Base-by-base conservation (phyloP, 2,797 vertebrate genomes). In the Aselliscus stoliczkanus region DNA sequence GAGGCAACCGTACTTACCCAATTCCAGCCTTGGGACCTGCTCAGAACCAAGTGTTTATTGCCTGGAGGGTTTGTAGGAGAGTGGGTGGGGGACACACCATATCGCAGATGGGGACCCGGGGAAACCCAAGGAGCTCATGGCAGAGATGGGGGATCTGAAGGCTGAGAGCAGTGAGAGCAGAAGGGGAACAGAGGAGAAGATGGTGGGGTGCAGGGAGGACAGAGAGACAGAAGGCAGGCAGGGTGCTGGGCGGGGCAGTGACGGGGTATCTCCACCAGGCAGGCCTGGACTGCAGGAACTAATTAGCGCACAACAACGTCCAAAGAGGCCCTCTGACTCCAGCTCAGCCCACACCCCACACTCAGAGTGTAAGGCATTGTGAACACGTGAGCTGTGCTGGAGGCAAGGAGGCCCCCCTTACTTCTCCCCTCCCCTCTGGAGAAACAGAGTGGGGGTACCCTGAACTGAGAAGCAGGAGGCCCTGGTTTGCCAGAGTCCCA, bases 341-440 rank as follows among this genome's bases (percentile, higher is more conserved):
- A 3, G 23, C 50, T 52, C 15, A 21, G 20, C 21, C 62, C 50
- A n/a, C 27, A 64, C 8, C 0, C 56, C 56, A n/a, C 37, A 58
- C 8, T 0, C 0, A 3, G 25, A 5, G 15, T n/a, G 39, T 27
- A 60, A 39, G 11, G 8, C 13, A 54, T 13, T 7, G n/a, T 52
- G 14, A 31, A 31, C 4, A 2, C 17, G 23, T 1, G 18, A 47
- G 44, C 9, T 4, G 60, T 25, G 84, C 15, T 34, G 31, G 54
- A 47, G 23, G 44, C 4, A n/a, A 4, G 62, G 54, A 44, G 52
- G 3, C 14, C 23, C 17, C 52, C 56, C 17, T 11, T 18, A 0
- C 1, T 50, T 1, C 11, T 0, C 4, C n/a, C 62, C 44, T 37
- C 11, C 17, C 7, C 52, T 37, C 52, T 21, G 58, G 10, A 75